Conservation (phyloP, 2,888 invertebrate species). For the Euclidia mi region DNA sequence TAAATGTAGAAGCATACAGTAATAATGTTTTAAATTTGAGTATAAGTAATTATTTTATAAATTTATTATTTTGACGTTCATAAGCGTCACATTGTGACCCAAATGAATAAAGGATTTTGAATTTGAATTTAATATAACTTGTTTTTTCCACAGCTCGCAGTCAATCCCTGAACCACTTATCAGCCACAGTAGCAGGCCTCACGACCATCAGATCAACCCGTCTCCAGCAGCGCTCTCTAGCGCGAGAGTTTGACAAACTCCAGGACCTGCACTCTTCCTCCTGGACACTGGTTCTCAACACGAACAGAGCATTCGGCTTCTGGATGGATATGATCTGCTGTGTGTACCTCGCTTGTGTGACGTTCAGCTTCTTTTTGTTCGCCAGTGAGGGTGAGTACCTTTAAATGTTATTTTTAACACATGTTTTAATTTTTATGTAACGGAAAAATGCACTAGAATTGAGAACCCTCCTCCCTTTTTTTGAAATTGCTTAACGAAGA, state of each 20-base stretch:
- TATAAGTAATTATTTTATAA: no score
- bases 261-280: conserved; percentile 74
- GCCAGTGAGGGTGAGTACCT: conserved; percentile 67
- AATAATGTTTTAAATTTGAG: no score
- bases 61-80: no score
- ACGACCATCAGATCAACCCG: conserved; percentile 94
- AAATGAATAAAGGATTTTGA: no score
- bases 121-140: no score
- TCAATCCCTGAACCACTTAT: conserved; percentile 95
- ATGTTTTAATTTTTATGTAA: no score
- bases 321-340: conserved; percentile 91
- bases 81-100: no score
- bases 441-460: no score
- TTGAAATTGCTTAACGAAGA: no score
- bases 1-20: no score
- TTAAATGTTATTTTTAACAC: no score
- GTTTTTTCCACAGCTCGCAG: conserved; percentile 91
- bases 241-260: conserved; percentile 92
- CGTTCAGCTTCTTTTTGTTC: conserved; percentile 92
- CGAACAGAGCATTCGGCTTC: conserved; percentile 87
- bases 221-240: conserved; percentile 92
- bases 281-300: conserved; percentile 69
- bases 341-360: conserved; percentile 89
- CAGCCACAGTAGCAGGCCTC: conserved; percentile 94
- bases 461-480: no score